phyloP scores from a whole-genome alignment of 2,797 vertebrate genomes.

The Lateolabrax maculatus region DNA sequence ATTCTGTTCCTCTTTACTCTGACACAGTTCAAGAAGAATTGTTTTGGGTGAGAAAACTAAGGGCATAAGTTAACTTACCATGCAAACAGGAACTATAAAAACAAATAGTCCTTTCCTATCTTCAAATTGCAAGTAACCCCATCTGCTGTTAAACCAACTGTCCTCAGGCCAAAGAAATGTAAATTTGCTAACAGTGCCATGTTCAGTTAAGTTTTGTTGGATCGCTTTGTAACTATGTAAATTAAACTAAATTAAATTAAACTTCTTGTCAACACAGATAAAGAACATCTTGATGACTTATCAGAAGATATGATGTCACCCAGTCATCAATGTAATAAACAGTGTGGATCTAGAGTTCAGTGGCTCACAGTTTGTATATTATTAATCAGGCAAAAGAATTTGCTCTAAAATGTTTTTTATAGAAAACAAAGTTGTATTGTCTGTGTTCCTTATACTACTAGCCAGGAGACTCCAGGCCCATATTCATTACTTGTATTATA shows the following conservation, averaged over 20 bases:
- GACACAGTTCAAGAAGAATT: neutral
- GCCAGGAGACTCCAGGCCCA: no score
- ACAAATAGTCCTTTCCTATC: neutral
- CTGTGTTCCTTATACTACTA: neutral
- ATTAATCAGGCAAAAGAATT: neutral
- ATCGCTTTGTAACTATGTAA: neutral
- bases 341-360: neutral
- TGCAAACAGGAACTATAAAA: neutral
- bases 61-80: neutral
- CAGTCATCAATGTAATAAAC: neutral
- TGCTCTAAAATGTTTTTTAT: no score
- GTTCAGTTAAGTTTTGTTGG: neutral
- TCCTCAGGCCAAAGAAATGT: neutral
- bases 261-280: neutral
- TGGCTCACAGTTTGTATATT: neutral
- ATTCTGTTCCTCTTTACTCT: conserved; percentile 6
- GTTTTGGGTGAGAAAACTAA: neutral
- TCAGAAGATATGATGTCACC: neutral
- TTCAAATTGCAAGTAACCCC: neutral
- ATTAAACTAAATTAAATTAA: no score
- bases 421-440: neutral
- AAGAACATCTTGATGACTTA: neutral
- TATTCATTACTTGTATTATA: neutral
- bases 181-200: neutral
- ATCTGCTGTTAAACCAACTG: neutral